These are phyloP conservation scores for Artibeus lituratus DNA, from an alignment of 2,797 vertebrate genomes.

Conservation along the genomic window DNA sequence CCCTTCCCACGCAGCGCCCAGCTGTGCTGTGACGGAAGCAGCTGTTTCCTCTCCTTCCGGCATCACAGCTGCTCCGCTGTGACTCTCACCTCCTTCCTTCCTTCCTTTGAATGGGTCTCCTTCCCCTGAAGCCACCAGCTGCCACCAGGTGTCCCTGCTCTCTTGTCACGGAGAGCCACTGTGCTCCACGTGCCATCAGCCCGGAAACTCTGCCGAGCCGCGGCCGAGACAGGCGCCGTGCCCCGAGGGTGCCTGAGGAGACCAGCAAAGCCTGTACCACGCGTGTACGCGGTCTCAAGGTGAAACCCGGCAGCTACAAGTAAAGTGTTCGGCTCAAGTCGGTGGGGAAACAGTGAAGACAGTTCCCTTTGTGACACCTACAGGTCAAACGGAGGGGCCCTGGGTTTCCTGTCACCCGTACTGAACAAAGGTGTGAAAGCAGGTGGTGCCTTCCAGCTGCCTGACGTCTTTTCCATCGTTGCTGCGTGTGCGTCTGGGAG, in stretches of 20 bases:
- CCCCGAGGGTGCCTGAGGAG: background rate
- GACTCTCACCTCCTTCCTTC: background rate
- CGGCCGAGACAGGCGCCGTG: background rate
- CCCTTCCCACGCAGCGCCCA: too few relatives aligned
- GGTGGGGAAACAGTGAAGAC: background rate
- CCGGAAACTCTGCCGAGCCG: background rate
- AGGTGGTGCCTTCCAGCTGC: background rate
- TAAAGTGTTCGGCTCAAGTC: background rate
- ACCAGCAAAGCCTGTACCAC: background rate
- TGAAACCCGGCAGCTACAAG: background rate
- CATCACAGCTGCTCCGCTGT: background rate
- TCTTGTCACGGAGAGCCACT: background rate
- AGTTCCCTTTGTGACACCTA: background rate
- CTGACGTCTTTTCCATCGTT: background rate
- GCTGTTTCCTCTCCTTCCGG: too few relatives aligned
- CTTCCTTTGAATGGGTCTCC: background rate
- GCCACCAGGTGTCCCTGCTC: slow-evolving; percentile 65
- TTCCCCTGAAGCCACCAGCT: background rate
- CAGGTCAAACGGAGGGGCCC: background rate
- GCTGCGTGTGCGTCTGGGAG: background rate
- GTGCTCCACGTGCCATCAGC: background rate
- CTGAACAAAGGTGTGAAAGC: background rate
- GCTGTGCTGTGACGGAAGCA: background rate
- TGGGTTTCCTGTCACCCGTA: background rate
- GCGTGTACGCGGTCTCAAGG: background rate